Conservation (phyloP, 2,113 vertebrate genomes). For the Scolopax mira region DNA sequence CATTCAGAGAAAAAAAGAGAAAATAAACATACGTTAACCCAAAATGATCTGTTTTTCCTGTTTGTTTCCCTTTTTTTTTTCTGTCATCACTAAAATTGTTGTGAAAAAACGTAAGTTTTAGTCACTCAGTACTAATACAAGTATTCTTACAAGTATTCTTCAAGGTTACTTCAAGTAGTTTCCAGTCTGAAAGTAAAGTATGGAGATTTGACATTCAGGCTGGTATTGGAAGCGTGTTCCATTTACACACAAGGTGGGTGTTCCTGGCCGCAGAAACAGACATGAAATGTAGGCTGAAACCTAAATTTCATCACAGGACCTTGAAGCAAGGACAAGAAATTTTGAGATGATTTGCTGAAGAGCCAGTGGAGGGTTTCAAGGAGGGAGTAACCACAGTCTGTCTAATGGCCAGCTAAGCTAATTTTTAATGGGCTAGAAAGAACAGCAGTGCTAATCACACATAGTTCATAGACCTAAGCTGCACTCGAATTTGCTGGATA, state of each 20-base stretch:
- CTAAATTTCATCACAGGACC: neutral
- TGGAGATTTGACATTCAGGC: neutral
- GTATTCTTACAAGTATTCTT: neutral
- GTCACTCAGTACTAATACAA: neutral
- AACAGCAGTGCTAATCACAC: neutral
- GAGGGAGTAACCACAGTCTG: neutral
- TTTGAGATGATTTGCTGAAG: neutral
- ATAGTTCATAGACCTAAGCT: neutral
- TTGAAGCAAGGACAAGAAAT: neutral
- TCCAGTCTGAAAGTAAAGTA: neutral
- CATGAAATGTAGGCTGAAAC: neutral
- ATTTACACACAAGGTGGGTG: neutral
- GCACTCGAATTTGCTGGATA: neutral
- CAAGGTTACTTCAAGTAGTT: neutral
- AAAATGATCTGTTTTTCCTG: neutral
- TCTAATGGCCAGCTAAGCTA: neutral
- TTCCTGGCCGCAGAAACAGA: neutral
- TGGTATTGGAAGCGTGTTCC: neutral
- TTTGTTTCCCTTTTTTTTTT: neutral
- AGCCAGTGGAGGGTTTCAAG: neutral
- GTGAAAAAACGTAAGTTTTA: neutral
- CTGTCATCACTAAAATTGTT: neutral
- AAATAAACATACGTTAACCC: neutral
- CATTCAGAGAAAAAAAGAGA: neutral
- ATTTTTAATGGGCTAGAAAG: neutral